phyloP scores from a whole-genome alignment of 92 coral and sea anemone genomes.

The Porites evermanni region DNA sequence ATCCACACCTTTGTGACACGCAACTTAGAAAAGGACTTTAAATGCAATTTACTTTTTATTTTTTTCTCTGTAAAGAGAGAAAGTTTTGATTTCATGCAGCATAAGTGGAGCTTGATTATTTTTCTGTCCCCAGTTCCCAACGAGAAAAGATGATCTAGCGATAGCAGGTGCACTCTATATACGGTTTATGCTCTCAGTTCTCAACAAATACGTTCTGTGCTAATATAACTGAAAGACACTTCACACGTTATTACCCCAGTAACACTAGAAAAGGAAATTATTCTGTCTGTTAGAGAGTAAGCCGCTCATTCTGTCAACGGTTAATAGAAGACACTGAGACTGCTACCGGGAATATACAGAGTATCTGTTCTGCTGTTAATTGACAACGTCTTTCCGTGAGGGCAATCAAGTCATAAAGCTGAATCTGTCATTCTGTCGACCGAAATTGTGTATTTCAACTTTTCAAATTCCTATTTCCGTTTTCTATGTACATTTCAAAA shows the following conservation, averaged over 20 bases:
- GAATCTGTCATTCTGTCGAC: not conserved
- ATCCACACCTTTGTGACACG: not conserved
- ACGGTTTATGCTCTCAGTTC: not conserved
- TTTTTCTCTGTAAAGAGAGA: not conserved
- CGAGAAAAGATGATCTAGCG: not conserved
- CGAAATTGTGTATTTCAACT: not conserved
- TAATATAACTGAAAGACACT: slow-evolving; percentile 5
- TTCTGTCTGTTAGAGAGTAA: not conserved
- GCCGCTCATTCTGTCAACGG: not conserved
- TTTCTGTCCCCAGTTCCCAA: not conserved
- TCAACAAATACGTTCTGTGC: not conserved
- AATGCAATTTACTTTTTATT: not conserved
- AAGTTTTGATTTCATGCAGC: not conserved
- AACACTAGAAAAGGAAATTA: not conserved
- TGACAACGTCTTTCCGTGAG: slow-evolving; percentile 7
- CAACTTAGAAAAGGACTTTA: not conserved
- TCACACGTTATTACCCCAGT: not conserved
- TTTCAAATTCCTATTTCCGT: slow-evolving; percentile 18
- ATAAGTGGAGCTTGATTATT: not conserved
- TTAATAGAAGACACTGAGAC: not conserved
- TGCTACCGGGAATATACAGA: not conserved
- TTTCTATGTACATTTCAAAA: not conserved
- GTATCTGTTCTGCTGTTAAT: not conserved
- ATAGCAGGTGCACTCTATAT: not conserved
- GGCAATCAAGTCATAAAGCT: slow-evolving; percentile 1